Percentiles rank a stretch among this genome's conserved stretches.
Evolutionary conservation across 2,797 vertebrate species (phyloP).

Genomic region (Poecilia wingei): DNA sequence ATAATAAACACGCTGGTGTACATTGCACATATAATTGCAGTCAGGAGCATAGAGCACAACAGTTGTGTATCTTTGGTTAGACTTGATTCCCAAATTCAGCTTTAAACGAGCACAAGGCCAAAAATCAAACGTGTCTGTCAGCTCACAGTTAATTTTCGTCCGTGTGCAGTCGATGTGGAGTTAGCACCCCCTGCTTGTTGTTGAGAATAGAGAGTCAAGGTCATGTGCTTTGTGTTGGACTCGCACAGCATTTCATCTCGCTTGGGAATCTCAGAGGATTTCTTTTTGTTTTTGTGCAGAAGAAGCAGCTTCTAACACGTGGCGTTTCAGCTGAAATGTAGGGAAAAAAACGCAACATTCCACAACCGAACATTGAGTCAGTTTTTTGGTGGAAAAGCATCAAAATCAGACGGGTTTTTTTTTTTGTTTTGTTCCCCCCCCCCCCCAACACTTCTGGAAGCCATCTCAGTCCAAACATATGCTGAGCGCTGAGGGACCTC

Average conservation of each 20-base stretch:
- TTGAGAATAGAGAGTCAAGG: neutral
- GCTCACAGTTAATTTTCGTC: too few species aligned
- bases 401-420: neutral
- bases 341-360: neutral
- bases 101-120: neutral
- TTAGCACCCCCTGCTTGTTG: neutral
- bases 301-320: neutral
- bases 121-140: neutral
- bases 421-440: too few species aligned
- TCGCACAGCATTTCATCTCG: neutral
- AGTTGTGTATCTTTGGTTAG: too few species aligned
- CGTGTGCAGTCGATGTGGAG: neutral
- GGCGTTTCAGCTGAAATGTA: neutral
- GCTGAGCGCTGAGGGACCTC: conserved; percentile 5
- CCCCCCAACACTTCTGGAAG: neutral
- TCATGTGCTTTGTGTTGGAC: neutral
- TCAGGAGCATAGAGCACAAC: too few species aligned
- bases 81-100: neutral
- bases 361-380: neutral
- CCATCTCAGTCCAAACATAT: conserved; percentile 11
- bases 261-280: neutral
- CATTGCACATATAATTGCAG: too few species aligned
- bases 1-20: too few species aligned
- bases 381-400: neutral
- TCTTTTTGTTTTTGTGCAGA: neutral